Evolutionary conservation across 2,797 vertebrate species (phyloP), one percentile per base, ranked within the genome.

Genomic region (Margarornis squamiger): DNA sequence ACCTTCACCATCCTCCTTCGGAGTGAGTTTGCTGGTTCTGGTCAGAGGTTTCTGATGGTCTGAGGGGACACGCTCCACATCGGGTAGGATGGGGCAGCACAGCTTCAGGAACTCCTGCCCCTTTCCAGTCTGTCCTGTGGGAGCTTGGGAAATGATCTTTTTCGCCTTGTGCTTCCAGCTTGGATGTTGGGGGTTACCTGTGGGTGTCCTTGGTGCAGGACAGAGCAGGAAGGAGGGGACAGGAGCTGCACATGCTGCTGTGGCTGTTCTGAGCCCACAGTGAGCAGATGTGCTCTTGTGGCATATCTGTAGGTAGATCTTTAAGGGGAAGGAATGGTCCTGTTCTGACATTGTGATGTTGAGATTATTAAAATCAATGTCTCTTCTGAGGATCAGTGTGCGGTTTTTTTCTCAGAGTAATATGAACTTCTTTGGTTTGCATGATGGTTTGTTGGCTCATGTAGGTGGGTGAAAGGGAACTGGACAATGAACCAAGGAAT

Each of bases 1-100:
- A 3, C 39, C 23, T 17, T 43, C 63, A 6, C 41, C 0, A 0
- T 10, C 52, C 57, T 12, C 55, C 57, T 32, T 11, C 4, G 11
- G 18, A 80, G 86, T 89, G 86, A 94, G 93, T 90, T 29, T 74
- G 68, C 19, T 20, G 7, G 15, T 7, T 14, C 34, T 46, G 11
- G 17, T 38, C 34, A 26, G 27, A 51, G 34, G 12, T 3, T 5
- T 62, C 41, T 26, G 55, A 20, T 27, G 6, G 0, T 55, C 14
- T 21, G 45, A 14, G 84, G 49, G 45, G 84, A 41, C 77, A 77
- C 9, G 4, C 14, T 20, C 9, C 21, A 1, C 6, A 0, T 59
- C 12, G 13, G 84, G 62, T 63, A 70, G 79, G 51, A 1, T 49
- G 62, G 58, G 80, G 58, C 84, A 83, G 29, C 21, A 14, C 76